Evolutionary conservation across 35 echinoderm and acorn worm genomes (phyloP).

Genomic region (Acanthaster planci): DNA sequence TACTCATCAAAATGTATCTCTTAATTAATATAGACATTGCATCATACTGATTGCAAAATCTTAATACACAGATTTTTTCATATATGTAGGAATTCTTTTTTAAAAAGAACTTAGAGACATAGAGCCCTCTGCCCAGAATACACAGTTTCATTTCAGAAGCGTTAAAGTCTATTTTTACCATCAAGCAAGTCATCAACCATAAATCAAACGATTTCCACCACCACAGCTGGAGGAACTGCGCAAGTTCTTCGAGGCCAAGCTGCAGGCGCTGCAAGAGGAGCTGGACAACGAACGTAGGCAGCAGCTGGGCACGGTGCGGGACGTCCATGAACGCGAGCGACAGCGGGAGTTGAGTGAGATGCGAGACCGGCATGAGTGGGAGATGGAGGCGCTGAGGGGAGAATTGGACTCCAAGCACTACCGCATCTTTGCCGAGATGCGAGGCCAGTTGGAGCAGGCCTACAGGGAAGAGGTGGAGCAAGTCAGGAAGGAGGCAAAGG

Average conservation of each 20-base stretch:
- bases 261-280: conserved; percentile 53
- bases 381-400: conserved; percentile 61
- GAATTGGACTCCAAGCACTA: conserved; percentile 54
- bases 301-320: conserved; percentile 51
- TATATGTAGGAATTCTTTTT: too few relatives aligned
- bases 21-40: too few relatives aligned
- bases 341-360: conserved; percentile 52
- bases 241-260: conserved; percentile 55
- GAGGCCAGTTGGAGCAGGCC: conserved; percentile 57
- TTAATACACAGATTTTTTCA: too few relatives aligned
- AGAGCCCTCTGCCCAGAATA: not conserved
- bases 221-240: conserved; percentile 60
- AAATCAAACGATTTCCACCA: not conserved
- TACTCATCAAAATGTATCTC: too few relatives aligned
- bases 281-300: conserved; percentile 60
- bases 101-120: too few relatives aligned
- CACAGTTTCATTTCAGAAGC: not conserved
- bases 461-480: conserved; percentile 50
- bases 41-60: too few relatives aligned
- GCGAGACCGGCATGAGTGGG: conserved; percentile 61
- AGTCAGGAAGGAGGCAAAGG: conserved; percentile 40
- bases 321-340: conserved; percentile 55
- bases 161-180: not conserved
- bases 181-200: not conserved
- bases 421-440: conserved; percentile 72